Base-by-base conservation (phyloP, 2,797 vertebrate genomes). In the Macropodus opercularis region DNA sequence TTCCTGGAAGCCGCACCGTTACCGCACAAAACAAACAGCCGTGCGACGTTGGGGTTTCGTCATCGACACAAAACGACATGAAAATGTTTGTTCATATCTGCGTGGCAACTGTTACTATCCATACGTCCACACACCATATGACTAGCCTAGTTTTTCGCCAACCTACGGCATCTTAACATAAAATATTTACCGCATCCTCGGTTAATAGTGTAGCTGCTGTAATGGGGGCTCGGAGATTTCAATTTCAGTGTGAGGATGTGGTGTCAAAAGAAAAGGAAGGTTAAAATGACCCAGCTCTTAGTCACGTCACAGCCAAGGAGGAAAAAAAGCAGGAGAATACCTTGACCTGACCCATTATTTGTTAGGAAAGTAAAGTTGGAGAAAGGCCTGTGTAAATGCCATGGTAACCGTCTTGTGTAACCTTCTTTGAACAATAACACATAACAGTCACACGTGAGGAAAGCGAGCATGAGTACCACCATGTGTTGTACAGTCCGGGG, bases 281-380 rank as follows among this genome's bases (percentile, higher is more conserved):
- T 89, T 86, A 79, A 83, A 81, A 80, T 81, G 78, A 82, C 86
- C 84, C 79, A 63, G 71, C 74, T 71, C 66, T 75, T 58, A 75
- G 71, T 77, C 73, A 58, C 52, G 48, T 81, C 75, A 77, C 61
- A 18, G 72, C 54, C 58, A 62, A 43, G 50, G 50, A 70, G 51
- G 52, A 75, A 68, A 74, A 52, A 76, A 78, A 77, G 56, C 79
- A 70, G 57, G 53, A 80, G 77, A 82, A 72, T 83, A 74, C 75
- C 69, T 80, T 83, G 85, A 85, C 79, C 85, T 80, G 81, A 82
- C 81, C 84, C 69, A 77, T 83, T 84, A 85, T 85, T 79, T 14
- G 23, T 59, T 54, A 72, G 79, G 50, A 67, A 65, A 79, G 77
- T 63, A 64, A 87, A 79, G 72, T 66, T 54, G 47, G 49, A 80